These are phyloP conservation scores for Chymomyza amoena DNA, from an alignment of 2,888 invertebrate genomes.

Conservation along the genomic window DNA sequence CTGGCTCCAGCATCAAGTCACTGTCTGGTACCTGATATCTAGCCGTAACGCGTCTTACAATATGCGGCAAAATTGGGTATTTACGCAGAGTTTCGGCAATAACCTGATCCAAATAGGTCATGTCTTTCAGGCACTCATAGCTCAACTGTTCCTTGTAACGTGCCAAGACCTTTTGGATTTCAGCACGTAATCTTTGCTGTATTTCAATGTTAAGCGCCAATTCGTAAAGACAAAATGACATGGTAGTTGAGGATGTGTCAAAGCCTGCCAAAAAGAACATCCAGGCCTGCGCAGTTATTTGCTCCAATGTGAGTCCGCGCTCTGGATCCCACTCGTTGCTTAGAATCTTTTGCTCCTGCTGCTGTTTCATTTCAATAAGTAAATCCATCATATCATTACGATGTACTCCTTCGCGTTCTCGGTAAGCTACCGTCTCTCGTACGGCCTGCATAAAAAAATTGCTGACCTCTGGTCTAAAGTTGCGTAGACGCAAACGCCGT, in stretches of 20 bases:
- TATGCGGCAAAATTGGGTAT: conserved; percentile 80
- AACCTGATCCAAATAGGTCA: conserved; percentile 80
- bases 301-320: neutral
- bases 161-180: conserved; percentile 76
- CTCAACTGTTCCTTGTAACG: conserved; percentile 75
- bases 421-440: conserved; percentile 74
- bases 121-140: conserved; percentile 79
- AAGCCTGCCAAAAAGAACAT: conserved; percentile 81
- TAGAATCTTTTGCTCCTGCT: neutral
- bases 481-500: conserved; percentile 41
- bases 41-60: conserved; percentile 80
- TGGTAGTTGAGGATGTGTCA: conserved; percentile 80
- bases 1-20: conserved; percentile 78
- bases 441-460: conserved; percentile 75
- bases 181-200: conserved; percentile 78
- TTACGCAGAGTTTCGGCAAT: conserved; percentile 80
- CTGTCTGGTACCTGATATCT: conserved; percentile 80
- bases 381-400: conserved; percentile 79
- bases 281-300: conserved; percentile 79
- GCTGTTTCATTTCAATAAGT: conserved; percentile 7
- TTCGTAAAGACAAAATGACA: conserved; percentile 80
- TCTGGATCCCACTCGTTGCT: neutral
- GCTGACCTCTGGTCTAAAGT: conserved; percentile 50
- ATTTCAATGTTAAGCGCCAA: conserved; percentile 79
- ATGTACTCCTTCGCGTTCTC: conserved; percentile 69